phyloP scores from a whole-genome alignment of 2,888 invertebrate species.

The Pammene aurita region DNA sequence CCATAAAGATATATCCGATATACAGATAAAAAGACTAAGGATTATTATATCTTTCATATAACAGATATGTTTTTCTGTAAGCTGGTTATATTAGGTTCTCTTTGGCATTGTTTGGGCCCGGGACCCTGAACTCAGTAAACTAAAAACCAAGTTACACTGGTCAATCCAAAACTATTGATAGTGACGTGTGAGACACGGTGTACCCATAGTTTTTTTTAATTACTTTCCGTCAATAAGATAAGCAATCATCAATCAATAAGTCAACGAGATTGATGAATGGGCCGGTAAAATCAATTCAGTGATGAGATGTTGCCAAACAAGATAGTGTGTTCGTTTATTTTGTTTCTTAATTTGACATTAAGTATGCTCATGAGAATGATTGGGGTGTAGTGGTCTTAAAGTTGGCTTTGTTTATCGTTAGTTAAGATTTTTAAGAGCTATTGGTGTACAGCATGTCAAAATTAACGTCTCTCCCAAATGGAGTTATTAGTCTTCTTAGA shows the following conservation, averaged over 20 bases:
- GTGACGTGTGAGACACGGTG: slow-evolving; percentile 58
- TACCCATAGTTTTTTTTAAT: slow-evolving; percentile 71
- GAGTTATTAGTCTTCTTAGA: neutral
- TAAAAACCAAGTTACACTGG: slow-evolving; percentile 41
- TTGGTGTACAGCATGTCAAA: neutral
- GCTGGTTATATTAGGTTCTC: too few relatives aligned
- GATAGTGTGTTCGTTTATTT: slow-evolving; percentile 48
- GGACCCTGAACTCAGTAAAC: neutral
- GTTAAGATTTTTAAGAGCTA: neutral
- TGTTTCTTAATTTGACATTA: slow-evolving; percentile 78
- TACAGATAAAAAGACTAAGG: too few relatives aligned
- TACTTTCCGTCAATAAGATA: slow-evolving; percentile 72
- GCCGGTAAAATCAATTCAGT: slow-evolving; percentile 73
- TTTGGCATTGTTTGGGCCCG: neutral
- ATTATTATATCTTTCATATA: too few relatives aligned
- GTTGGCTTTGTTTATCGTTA: slow-evolving; percentile 30
- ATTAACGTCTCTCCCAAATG: neutral
- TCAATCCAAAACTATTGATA: slow-evolving; percentile 47
- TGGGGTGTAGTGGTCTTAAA: slow-evolving; percentile 48
- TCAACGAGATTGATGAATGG: slow-evolving; percentile 77
- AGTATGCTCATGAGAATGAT: slow-evolving; percentile 58
- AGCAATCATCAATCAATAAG: slow-evolving; percentile 78
- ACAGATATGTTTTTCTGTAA: too few relatives aligned
- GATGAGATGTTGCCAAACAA: slow-evolving; percentile 67
- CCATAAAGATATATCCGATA: too few relatives aligned